Percentiles rank a stretch among this genome's conserved stretches.
Conservation (phyloP, 2,888 invertebrate species). For the Eilema caniola region DNA sequence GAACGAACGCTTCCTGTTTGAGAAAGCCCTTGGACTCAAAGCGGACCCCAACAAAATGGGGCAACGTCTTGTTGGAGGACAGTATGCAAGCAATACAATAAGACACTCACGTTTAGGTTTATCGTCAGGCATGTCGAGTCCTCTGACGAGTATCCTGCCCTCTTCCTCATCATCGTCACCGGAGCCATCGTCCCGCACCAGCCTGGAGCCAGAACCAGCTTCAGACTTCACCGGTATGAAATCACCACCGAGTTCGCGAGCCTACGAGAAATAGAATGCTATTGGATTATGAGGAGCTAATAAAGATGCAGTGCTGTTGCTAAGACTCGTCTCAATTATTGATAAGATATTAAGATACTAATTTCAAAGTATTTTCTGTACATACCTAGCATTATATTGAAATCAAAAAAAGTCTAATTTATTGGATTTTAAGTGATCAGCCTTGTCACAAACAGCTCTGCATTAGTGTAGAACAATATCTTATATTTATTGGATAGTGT, state of each 20-base stretch:
- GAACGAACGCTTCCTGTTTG: no score
- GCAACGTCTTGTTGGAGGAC: no score
- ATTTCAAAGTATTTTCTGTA: not conserved
- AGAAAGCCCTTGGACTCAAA: no score
- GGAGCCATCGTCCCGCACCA: constrained; percentile 91
- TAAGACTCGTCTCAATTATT: constrained; percentile 27
- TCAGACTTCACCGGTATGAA: constrained; percentile 80
- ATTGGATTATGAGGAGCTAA: constrained; percentile 34
- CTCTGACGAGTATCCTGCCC: constrained; percentile 95
- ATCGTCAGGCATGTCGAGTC: constrained; percentile 87
- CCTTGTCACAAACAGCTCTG: constrained; percentile 32
- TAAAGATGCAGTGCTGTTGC: constrained; percentile 26
- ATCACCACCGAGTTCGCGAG: constrained; percentile 83
- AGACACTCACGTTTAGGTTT: constrained; percentile 88
- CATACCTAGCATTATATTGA: not conserved
- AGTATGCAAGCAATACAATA: not conserved
- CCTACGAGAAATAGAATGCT: constrained; percentile 60
- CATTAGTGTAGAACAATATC: constrained; percentile 9
- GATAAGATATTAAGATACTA: not conserved
- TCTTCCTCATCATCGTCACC: constrained; percentile 93
- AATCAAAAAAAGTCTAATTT: not conserved
- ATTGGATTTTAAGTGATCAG: not conserved
- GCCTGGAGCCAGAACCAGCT: constrained; percentile 84
- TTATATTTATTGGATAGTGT: not conserved
- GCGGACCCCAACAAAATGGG: no score